Base-by-base conservation (phyloP, 2,888 invertebrate genomes). In the Xestia sexstrigata region DNA sequence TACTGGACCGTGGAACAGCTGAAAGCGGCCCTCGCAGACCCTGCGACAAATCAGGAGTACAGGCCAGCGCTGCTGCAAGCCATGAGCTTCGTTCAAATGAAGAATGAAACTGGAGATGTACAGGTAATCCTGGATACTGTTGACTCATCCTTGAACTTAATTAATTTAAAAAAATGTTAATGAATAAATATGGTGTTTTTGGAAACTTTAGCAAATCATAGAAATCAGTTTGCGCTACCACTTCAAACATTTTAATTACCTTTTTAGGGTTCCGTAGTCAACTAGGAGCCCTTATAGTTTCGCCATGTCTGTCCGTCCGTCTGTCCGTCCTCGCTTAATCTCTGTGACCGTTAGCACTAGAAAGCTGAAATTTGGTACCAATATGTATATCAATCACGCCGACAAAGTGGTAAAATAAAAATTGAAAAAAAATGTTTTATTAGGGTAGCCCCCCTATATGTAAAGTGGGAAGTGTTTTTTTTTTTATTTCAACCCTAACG, bases 1-100 rank as follows among this genome's bases (percentile, higher is more conserved):
- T 83, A 81, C 0, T 93, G 93, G 94, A 92, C 91, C 17, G 80
- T 91, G 60, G 76, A 82, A 8, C 90, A 93, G 82, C 86, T 93
- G 74, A 85, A 78, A 2, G 78, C 79, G 0, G 93, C 92, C 52
- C 79, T 93, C 15, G 74, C 89, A 42, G 87, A 91, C 79, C 91
- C 92, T 6, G 62, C 45, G 62, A 91, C 90, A n/a, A 82, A 90
- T 69, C 85, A 90, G 0, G 89, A 90, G 7, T 76, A 90, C 15
- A 71, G 88, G 1, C 89, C 90, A 1, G 89, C 89, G 68, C 83
- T 93, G 20, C 80, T 89, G 62, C 85, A 85, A 6, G 93, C 93
- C 3, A 83, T 90, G n/a, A 23, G 9, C 17, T 82, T 77, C 23
- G 52, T 83, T 58, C 42, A 60, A 0, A 13, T 39, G 11, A 72